A percentile compares a stretch with the other conserved stretches of the same genome.
Evolutionary conservation across 2,113 vertebrate species (phyloP).

Genomic region (Myiopsitta monachus): DNA sequence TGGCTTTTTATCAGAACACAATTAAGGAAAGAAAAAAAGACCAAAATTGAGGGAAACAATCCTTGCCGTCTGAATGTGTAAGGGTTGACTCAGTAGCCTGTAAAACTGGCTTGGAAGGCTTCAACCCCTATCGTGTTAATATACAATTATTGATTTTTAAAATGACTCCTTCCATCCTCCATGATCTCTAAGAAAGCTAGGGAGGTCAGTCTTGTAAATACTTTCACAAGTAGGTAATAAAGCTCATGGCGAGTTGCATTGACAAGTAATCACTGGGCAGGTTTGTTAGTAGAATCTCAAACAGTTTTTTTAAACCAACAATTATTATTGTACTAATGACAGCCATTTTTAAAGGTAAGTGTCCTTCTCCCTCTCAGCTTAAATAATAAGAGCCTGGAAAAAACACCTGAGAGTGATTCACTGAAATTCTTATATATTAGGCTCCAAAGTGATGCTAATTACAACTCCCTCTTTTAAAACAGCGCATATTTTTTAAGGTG

Average conservation of each 20-base stretch:
- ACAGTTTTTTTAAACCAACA: slow-evolving; percentile 36
- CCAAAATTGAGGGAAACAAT: neutral
- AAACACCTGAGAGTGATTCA: slow-evolving; percentile 15
- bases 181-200: slow-evolving; percentile 48
- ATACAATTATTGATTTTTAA: slow-evolving; percentile 68
- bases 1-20: neutral
- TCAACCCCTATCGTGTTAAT: slow-evolving; percentile 26
- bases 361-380: slow-evolving; percentile 10
- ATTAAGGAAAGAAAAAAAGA: neutral
- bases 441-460: slow-evolving; percentile 32
- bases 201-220: slow-evolving; percentile 59
- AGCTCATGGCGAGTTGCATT: slow-evolving; percentile 27
- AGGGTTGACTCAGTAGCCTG: neutral
- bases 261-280: slow-evolving; percentile 52
- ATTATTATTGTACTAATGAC: slow-evolving; percentile 58
- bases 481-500: neutral
- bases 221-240: slow-evolving; percentile 58
- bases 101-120: slow-evolving; percentile 27
- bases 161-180: slow-evolving; percentile 55
- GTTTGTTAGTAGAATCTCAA: slow-evolving; percentile 47
- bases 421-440: neutral
- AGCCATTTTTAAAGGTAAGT: slow-evolving; percentile 53
- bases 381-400: neutral
- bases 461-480: neutral
- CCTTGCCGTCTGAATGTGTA: neutral